A percentile compares a stretch with the other conserved stretches of the same genome.
These are phyloP conservation scores for Iselma pallidipennis DNA, from an alignment of 2,888 invertebrate species.

Conservation along the genomic window DNA sequence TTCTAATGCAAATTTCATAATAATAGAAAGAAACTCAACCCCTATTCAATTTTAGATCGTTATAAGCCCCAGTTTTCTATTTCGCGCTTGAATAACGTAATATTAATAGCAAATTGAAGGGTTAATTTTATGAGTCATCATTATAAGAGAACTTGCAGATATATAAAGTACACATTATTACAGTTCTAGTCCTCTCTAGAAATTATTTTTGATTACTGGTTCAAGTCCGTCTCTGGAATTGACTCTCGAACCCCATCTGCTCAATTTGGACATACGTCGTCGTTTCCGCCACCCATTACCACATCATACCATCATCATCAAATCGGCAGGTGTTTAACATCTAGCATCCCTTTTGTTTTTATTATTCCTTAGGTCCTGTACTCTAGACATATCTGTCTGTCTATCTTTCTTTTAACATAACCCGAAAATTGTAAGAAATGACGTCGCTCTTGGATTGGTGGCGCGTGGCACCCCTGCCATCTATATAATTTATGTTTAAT, in stretches of 20 bases:
- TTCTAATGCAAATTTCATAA: slow-evolving; percentile 2
- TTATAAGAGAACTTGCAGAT: no score
- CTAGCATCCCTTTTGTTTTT: not conserved
- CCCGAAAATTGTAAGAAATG: no score
- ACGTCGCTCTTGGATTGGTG: not conserved
- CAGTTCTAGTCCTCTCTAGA: not conserved
- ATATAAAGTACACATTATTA: not conserved
- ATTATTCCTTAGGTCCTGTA: not conserved
- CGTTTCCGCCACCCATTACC: not conserved
- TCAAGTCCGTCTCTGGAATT: not conserved
- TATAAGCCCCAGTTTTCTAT: not conserved
- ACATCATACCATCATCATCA: not conserved
- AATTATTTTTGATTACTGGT: not conserved
- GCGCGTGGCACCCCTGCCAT: not conserved
- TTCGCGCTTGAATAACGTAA: slow-evolving; percentile 8
- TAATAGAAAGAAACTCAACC: not conserved
- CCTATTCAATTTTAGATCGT: not conserved
- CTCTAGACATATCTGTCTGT: no score
- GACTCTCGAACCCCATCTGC: not conserved
- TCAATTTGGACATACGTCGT: not conserved
- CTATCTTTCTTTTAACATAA: not conserved
- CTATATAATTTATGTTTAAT: not conserved
- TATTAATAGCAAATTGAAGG: slow-evolving; percentile 11
- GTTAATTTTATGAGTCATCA: slow-evolving; percentile 13
- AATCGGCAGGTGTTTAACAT: not conserved